Percentiles rank a stretch among this genome's conserved stretches.
Conservation (phyloP, 2,113 vertebrate genomes). For the Zosterops pallidus region DNA sequence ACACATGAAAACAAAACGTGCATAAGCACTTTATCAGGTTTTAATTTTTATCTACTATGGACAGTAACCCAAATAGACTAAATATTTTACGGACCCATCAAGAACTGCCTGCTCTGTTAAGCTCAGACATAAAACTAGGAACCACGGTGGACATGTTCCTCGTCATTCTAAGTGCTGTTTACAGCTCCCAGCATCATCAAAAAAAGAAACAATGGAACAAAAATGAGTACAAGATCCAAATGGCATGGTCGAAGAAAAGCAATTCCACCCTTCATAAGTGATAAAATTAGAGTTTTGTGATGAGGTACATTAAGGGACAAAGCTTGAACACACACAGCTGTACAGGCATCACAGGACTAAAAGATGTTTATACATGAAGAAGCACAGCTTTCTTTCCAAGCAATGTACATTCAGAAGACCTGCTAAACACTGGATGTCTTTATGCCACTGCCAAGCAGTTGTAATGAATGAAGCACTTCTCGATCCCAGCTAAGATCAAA, state of each 20-base stretch:
- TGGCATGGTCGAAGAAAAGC: background rate
- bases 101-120: background rate
- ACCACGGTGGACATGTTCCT: background rate
- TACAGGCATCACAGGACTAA: background rate
- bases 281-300: background rate
- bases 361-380: conserved; percentile 19
- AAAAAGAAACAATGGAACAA: background rate
- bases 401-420: background rate
- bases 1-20: background rate
- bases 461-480: conserved; percentile 26
- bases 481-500: conserved; percentile 39
- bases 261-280: background rate
- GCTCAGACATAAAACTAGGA: background rate
- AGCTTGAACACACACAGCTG: background rate
- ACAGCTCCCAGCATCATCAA: background rate
- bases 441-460: conserved; percentile 33
- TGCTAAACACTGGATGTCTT: conserved; percentile 48
- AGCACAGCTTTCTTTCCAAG: conserved; percentile 19
- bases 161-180: background rate
- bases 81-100: background rate
- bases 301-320: background rate
- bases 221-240: background rate
- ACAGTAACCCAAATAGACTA: background rate
- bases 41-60: background rate
- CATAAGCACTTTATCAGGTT: background rate